Evolutionary conservation across 1,140 invertebrate genomes (phyloP).

Genomic region (Drosophila asahinai): DNA sequence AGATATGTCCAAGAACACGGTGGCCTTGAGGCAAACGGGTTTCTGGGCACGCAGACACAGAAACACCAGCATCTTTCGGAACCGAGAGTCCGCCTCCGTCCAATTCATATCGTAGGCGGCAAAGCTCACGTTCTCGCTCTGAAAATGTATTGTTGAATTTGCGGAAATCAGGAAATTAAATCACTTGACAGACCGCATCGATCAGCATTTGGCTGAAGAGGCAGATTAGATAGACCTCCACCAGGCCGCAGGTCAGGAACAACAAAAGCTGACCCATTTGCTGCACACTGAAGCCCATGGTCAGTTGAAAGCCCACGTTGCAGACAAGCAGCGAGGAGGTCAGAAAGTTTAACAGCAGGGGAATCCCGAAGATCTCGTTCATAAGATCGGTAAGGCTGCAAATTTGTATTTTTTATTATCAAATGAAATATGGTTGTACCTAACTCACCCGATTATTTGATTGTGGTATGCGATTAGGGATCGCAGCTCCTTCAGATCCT

Average conservation of each 20-base stretch:
- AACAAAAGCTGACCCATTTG: constrained; percentile 41
- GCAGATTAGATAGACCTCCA: constrained; percentile 58
- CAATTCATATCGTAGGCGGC: constrained; percentile 63
- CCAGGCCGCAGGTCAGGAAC: constrained; percentile 22
- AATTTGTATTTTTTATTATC: no score
- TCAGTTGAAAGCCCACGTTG: constrained; percentile 68
- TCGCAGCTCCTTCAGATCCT: constrained; percentile 39
- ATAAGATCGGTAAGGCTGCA: constrained; percentile 57
- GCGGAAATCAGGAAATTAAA: no score
- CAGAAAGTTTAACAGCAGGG: constrained; percentile 64
- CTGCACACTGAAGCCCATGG: constrained; percentile 37
- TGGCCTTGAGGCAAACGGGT: constrained; percentile 23
- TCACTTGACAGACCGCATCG: constrained; percentile 45
- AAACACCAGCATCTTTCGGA: constrained; percentile 53
- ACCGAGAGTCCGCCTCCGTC: constrained; percentile 28
- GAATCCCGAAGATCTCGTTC: constrained; percentile 66
- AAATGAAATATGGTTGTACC: no score
- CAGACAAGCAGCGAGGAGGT: constrained; percentile 62
- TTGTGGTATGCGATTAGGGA: constrained; percentile 56
- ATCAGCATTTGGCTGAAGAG: constrained; percentile 59
- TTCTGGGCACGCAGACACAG: constrained; percentile 51
- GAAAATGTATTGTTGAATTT: not conserved
- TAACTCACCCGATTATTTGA: constrained; percentile 49
- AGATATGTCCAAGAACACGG: not conserved
- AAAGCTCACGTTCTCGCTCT: constrained; percentile 46